Evolutionary conservation across 1,140 invertebrate species (phyloP), one percentile per base, ranked within the genome.

Genomic region (Heliconius congener): DNA sequence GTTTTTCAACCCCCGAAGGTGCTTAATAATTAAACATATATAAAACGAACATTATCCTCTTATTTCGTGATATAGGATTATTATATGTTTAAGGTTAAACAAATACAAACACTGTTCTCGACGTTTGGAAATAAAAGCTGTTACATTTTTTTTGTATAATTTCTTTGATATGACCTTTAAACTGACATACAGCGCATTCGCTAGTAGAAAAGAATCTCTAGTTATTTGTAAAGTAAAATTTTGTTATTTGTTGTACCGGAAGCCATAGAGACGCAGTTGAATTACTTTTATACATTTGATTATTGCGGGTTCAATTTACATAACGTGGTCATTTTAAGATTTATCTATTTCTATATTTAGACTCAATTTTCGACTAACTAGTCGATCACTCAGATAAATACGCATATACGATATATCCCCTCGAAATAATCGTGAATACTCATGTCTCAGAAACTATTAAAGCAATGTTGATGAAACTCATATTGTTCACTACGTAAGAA

Each of bases 1-100:
- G 60, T 66, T 66, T 60, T 66, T 66, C 60, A 66, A 66, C 60
- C 60, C 60, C 60, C 4, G 23, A 30, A 66, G 60, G 60, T 66
- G 60, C 27, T 66, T 66, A 39, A 72, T 42, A 72, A 42, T 72
- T 72, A 72, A 72, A 72, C 42, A 16, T n/a, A 39, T 72, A 42
- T 37, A 72, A 1, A 72, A 37, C 1, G 3, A 72, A 66, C 27
- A 27, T 66, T 27, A 27, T 30, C 27, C 60, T 66, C 60, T 66
- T 66, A 66, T 66, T 66, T 66, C n/a, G 60, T 66, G 60, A 66
- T 66, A 30, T 66, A 66, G 23, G 9, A 27, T 60, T 60, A 60
- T 60, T 60, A 23, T 46, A 60, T 30, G 60, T 66, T 60, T 60
- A 66, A 66, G 23, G 60, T 66, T 13, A 66, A 66, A 30, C 60